phyloP scores from a whole-genome alignment of 2,113 vertebrate species.

The Platycercus adscitus region DNA sequence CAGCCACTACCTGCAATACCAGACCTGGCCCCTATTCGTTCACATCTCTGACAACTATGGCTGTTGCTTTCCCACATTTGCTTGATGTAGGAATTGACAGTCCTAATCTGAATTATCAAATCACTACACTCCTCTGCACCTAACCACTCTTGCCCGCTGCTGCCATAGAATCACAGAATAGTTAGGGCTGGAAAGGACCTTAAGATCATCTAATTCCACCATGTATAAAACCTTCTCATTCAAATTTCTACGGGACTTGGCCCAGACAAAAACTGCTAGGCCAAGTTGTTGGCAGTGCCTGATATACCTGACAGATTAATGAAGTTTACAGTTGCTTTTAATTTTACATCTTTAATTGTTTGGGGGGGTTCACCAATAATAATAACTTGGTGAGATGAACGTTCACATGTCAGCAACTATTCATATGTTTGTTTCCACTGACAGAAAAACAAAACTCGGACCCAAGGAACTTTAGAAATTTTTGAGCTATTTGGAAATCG shows the following conservation, averaged over 20 bases:
- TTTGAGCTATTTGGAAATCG: neutral
- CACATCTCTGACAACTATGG: neutral
- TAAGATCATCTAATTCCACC: neutral
- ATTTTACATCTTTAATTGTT: neutral
- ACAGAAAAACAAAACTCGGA: neutral
- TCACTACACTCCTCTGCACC: neutral
- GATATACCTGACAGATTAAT: neutral
- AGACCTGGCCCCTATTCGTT: neutral
- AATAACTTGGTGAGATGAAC: neutral
- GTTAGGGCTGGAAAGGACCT: neutral
- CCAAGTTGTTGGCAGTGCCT: neutral
- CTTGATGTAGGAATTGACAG: neutral
- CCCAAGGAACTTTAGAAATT: neutral
- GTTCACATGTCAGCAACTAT: neutral
- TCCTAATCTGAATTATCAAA: neutral
- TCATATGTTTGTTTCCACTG: neutral
- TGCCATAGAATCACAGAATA: neutral
- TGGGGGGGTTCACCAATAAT: neutral
- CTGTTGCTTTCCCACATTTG: neutral
- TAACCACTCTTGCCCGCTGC: neutral
- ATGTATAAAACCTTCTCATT: neutral
- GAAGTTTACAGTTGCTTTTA: neutral
- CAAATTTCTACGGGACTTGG: neutral
- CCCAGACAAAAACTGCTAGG: neutral
- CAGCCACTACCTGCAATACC: neutral